phyloP scores from a whole-genome alignment of 2,888 invertebrate genomes.

The Ectropis crepuscularia region DNA sequence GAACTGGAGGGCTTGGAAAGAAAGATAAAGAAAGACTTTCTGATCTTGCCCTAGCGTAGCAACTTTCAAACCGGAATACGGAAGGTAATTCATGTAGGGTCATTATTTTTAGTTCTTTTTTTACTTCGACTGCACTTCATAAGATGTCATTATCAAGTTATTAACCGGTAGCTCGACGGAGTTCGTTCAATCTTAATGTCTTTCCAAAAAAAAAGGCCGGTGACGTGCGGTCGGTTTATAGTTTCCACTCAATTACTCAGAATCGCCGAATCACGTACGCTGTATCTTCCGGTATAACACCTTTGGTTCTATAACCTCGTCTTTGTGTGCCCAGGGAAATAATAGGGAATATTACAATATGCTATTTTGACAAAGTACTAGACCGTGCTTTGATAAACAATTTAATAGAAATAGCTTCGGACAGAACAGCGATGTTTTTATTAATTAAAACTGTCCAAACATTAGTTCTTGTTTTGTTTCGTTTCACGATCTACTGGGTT shows the following conservation, averaged over 20 bases:
- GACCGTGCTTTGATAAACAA: not conserved
- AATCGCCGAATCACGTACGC: conserved; percentile 22
- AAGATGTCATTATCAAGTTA: conserved; percentile 33
- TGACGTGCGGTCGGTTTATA: conserved; percentile 21
- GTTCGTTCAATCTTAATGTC: conserved; percentile 26
- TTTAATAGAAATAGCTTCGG: not conserved
- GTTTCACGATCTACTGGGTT: conserved; percentile 2
- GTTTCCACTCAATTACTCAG: conserved; percentile 27
- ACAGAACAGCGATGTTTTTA: conserved; percentile 4
- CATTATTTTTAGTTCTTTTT: conserved; percentile 20
- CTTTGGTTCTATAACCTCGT: not conserved
- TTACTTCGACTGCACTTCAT: conserved; percentile 14
- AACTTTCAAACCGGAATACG: conserved; percentile 16
- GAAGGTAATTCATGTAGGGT: conserved; percentile 17
- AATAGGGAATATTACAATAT: not conserved
- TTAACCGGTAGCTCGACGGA: conserved; percentile 29
- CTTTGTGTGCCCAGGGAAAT: not conserved
- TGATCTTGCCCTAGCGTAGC: conserved; percentile 10
- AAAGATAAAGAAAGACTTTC: not conserved
- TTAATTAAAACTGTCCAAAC: conserved; percentile 11
- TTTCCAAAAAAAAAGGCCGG: conserved; percentile 29
- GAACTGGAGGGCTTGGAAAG: not conserved
- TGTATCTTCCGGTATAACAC: not conserved
- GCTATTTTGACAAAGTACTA: conserved; percentile 5
- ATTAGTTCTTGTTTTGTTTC: conserved; percentile 1